A percentile compares a stretch with the other conserved stretches of the same genome.
Evolutionary conservation across 2,113 vertebrate genomes (phyloP).

Genomic region (Dinomys branickii): DNA sequence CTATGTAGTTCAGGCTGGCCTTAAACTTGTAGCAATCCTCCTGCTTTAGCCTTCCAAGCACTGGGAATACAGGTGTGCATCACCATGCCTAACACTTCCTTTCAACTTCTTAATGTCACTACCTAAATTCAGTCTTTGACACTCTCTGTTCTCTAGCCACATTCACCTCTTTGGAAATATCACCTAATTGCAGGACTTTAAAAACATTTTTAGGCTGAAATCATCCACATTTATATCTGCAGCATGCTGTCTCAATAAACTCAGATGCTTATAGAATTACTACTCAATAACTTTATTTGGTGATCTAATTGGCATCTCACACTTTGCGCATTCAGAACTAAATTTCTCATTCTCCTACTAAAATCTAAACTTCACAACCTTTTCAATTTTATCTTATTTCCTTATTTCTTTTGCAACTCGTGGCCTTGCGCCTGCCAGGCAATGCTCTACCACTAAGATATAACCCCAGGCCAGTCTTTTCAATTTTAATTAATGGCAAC

Average conservation of each 20-base stretch:
- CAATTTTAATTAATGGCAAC: background rate
- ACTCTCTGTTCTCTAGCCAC: background rate
- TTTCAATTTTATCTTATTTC: background rate
- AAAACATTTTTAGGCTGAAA: background rate
- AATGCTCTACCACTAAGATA: background rate
- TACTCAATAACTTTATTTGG: constrained; percentile 1
- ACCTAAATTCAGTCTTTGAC: background rate
- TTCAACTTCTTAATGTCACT: background rate
- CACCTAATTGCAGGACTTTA: background rate
- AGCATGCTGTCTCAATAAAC: background rate
- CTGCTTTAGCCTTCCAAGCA: background rate
- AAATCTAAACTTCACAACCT: background rate
- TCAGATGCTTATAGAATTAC: background rate
- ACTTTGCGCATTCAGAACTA: background rate
- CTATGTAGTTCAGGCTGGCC: background rate
- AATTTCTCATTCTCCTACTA: constrained; percentile 22
- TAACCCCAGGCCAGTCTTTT: background rate
- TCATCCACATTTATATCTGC: background rate
- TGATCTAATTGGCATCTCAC: background rate
- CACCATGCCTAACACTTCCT: background rate
- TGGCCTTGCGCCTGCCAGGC: background rate
- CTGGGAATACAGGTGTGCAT: no score
- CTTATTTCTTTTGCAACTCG: background rate
- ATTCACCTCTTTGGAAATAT: constrained; percentile 6
- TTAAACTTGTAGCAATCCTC: background rate